Evolutionary conservation across 1,140 invertebrate genomes (phyloP).

Genomic region (Riptortus pedestris): DNA sequence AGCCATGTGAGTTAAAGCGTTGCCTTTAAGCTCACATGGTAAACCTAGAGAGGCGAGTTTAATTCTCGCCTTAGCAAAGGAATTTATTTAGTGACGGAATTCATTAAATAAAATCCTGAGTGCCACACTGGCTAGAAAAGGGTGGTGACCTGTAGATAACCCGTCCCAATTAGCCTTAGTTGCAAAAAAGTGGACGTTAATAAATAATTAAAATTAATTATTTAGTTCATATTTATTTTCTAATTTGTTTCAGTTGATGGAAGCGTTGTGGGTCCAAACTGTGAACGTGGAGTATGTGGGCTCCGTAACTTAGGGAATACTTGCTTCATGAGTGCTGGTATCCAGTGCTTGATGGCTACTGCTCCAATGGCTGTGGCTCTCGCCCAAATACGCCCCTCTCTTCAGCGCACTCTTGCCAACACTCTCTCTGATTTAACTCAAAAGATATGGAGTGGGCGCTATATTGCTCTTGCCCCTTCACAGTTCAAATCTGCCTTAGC

Average conservation of each 20-base stretch:
- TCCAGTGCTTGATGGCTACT: slow-evolving; percentile 52
- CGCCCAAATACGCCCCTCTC: slow-evolving; percentile 42
- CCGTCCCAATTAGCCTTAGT: no score
- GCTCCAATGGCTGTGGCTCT: slow-evolving; percentile 44
- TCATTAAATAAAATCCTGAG: no score
- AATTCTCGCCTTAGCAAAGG: no score
- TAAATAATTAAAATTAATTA: neutral
- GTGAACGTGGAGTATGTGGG: slow-evolving; percentile 49
- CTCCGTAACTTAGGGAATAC: slow-evolving; percentile 57
- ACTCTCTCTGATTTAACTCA: slow-evolving; percentile 48
- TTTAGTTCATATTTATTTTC: neutral
- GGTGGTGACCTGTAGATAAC: no score
- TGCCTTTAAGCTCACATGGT: no score
- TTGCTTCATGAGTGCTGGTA: slow-evolving; percentile 60
- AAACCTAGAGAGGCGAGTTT: no score
- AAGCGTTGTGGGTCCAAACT: slow-evolving; percentile 7
- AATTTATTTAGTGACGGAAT: no score
- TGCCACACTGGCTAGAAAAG: no score
- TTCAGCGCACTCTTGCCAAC: slow-evolving; percentile 38
- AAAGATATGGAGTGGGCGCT: slow-evolving; percentile 53
- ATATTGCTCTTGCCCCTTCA: slow-evolving; percentile 44
- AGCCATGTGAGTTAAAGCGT: no score
- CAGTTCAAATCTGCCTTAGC: slow-evolving; percentile 54
- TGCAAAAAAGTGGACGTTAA: no score
- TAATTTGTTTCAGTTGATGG: slow-evolving; percentile 13